Percentiles rank a stretch among this genome's conserved stretches.
Evolutionary conservation across 2,797 vertebrate species (phyloP).

Genomic region (Margarornis squamiger): DNA sequence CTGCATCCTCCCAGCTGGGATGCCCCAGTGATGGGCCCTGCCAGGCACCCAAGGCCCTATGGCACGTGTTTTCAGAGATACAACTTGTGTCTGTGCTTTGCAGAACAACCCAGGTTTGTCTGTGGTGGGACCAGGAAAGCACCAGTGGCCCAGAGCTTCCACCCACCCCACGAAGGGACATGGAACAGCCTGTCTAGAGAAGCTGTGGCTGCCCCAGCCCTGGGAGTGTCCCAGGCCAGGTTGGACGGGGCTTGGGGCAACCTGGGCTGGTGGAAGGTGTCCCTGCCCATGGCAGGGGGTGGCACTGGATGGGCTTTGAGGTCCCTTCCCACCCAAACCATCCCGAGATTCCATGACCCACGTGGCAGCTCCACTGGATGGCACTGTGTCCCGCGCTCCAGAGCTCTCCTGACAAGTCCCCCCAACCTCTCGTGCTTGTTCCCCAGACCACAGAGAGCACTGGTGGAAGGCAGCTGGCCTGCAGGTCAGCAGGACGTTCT

Average conservation of each 20-base stretch:
- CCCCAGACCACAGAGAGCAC: not conserved
- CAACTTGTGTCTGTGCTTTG: not conserved
- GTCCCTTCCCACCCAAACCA: not conserved
- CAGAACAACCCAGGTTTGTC: not conserved
- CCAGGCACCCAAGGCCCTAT: not conserved
- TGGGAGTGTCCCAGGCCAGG: not conserved
- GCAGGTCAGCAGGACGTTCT: not conserved
- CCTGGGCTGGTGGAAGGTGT: not conserved
- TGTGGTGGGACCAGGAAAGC: not conserved
- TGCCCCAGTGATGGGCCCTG: not conserved
- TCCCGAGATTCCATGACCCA: not conserved
- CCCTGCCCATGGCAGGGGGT: not conserved
- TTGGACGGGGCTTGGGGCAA: fast-evolving
- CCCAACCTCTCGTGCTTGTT: fast-evolving
- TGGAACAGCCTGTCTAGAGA: not conserved
- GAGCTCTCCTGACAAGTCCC: not conserved
- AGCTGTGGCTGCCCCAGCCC: not conserved
- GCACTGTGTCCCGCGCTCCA: not conserved
- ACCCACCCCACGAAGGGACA: fast-evolving
- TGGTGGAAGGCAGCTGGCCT: not conserved
- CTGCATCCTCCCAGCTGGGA: not conserved
- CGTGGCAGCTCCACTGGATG: constrained; percentile 7
- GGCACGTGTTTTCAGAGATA: not conserved
- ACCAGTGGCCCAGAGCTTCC: not conserved
- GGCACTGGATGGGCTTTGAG: fast-evolving